Evolutionary conservation across 2,888 invertebrate genomes (phyloP), one percentile per base, ranked within the genome.

Genomic region (Syrphus vitripennis): DNA sequence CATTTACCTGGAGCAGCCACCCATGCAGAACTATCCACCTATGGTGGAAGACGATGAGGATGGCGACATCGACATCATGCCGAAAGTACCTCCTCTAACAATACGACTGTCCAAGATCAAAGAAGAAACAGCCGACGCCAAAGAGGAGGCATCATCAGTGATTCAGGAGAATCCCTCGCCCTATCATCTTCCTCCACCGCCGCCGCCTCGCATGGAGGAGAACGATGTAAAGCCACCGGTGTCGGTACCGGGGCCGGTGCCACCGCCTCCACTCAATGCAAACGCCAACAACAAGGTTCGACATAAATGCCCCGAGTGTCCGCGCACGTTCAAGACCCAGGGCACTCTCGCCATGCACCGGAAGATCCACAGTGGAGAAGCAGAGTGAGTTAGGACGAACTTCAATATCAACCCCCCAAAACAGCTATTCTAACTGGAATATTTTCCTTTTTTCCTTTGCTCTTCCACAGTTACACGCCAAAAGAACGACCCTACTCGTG

Each of bases 401-500:
- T 9, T 24, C 24, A 12, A 26, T 26, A 48, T 21, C 1, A 7
- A 14, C 1, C 4, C 14, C 4, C 14, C 7, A 4, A 16, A 42
- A 4, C 37, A 29, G 3, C 19, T 7, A 4, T 74, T 88, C 86
- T 84, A 79, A 82, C 77, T 50, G 71, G 67, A 87, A 75, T n/a
- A n/a, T n/a, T n/a, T 81, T 80, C 19, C 9, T 4, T 3, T 88
- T 88, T 78, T 42, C 83, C 84, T 86, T 61, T n/a, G n/a, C 9
- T 55, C 34, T 74, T 69, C 67, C 48, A 78, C 87, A 91, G 91
- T 90, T 90, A 90, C 88, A 91, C 91, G 90, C 92, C 92, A 89
- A 92, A 92, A 90, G 92, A 92, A 90, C 92, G 92, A 89, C 92
- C 92, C 89, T 92, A 92, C 90, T 90, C 90, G 89, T 92, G 92